phyloP scores from a whole-genome alignment of 2,797 vertebrate species.

The Cirrhinus mrigala region DNA sequence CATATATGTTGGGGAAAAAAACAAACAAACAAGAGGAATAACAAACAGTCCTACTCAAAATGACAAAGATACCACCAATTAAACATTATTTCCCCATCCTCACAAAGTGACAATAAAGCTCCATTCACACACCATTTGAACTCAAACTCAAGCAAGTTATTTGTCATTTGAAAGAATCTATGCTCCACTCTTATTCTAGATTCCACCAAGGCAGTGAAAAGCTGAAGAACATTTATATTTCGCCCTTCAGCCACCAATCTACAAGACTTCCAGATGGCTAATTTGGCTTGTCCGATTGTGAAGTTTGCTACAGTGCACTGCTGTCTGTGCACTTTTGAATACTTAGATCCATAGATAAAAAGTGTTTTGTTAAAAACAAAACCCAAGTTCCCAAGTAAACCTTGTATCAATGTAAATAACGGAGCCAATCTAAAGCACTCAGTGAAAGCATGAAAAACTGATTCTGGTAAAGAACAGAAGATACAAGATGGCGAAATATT shows the following conservation, averaged over 20 bases:
- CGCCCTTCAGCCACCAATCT: not conserved
- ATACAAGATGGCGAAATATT: too few relatives aligned
- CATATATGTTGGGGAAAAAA: too few relatives aligned
- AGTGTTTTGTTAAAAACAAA: too few relatives aligned
- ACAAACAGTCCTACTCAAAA: too few relatives aligned
- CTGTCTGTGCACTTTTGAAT: not conserved
- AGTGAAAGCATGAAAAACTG: not conserved
- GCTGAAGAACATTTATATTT: not conserved
- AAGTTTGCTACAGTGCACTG: not conserved
- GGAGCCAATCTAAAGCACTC: not conserved
- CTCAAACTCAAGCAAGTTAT: not conserved
- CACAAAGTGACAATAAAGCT: too few relatives aligned
- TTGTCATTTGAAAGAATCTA: not conserved
- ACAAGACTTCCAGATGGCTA: not conserved
- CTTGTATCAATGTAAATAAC: too few relatives aligned
- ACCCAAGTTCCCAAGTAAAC: too few relatives aligned
- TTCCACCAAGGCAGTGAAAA: constrained; percentile 15
- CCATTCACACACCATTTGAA: too few relatives aligned
- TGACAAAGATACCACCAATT: too few relatives aligned
- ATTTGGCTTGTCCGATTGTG: not conserved
- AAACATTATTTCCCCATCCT: too few relatives aligned
- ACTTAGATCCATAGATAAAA: not conserved
- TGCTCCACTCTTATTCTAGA: not conserved
- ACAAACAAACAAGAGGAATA: too few relatives aligned
- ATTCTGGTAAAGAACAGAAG: too few relatives aligned